Evolutionary conservation across 1,140 invertebrate genomes (phyloP).

Genomic region (Drosophila orena): DNA sequence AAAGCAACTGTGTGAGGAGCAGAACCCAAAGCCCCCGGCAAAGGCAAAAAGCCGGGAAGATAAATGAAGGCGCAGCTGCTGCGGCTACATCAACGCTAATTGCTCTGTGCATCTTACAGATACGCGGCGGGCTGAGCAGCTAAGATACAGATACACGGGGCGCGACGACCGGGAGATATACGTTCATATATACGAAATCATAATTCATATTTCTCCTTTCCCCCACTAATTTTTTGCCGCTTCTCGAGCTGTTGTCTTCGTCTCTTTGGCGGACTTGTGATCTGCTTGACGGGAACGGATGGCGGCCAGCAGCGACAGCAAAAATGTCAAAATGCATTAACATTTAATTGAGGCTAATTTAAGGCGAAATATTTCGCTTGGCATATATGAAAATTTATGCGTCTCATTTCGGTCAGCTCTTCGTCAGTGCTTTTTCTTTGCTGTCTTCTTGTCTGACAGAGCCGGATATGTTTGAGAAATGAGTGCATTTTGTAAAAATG

Average conservation of each 20-base stretch:
- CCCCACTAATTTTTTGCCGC: slow-evolving; percentile 13
- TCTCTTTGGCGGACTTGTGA: slow-evolving; percentile 42
- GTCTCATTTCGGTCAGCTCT: slow-evolving; percentile 63
- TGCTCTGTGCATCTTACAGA: slow-evolving; percentile 73
- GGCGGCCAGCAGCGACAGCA: slow-evolving; percentile 40
- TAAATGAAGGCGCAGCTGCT: slow-evolving; percentile 80
- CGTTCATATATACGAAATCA: slow-evolving; percentile 65
- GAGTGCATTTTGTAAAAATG: slow-evolving; percentile 84
- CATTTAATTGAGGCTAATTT: slow-evolving; percentile 85
- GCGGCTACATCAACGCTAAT: slow-evolving; percentile 79
- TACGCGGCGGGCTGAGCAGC: slow-evolving; percentile 32
- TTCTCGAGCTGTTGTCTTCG: slow-evolving; percentile 8
- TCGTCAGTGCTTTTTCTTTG: slow-evolving; percentile 22
- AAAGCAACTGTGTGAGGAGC: slow-evolving; percentile 50
- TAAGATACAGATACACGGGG: slow-evolving; percentile 34
- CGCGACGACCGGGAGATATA: slow-evolving; percentile 21
- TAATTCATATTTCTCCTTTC: slow-evolving; percentile 69
- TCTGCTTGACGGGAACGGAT: slow-evolving; percentile 31
- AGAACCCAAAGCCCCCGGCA: slow-evolving; percentile 24
- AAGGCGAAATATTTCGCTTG: slow-evolving; percentile 82
- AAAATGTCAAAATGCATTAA: slow-evolving; percentile 85
- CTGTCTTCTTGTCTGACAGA: slow-evolving; percentile 33
- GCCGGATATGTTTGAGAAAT: slow-evolving; percentile 79
- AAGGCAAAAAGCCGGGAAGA: slow-evolving; percentile 47
- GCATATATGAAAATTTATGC: slow-evolving; percentile 82